Percentiles rank a stretch among this genome's conserved stretches.
Evolutionary conservation across 2,888 invertebrate genomes (phyloP).

Genomic region (Pseudanteris insignis): DNA sequence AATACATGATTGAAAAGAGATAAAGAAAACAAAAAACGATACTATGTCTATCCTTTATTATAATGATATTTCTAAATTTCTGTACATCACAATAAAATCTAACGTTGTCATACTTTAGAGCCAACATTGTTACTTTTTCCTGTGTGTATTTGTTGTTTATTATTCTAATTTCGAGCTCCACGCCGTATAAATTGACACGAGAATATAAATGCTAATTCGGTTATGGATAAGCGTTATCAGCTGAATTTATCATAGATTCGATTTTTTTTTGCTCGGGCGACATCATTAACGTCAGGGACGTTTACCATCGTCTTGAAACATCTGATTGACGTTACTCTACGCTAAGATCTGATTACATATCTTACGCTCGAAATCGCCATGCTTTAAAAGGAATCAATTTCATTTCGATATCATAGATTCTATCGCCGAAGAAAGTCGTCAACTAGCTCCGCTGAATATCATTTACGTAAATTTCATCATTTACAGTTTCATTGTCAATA

Average conservation of each 20-base stretch:
- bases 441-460: conserved; percentile 28
- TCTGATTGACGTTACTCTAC: conserved; percentile 39
- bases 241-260: conserved; percentile 17
- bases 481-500: conserved; percentile 5
- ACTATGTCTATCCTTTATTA: too few species aligned
- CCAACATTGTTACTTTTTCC: too few species aligned
- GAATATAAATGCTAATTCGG: conserved; percentile 20
- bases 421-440: conserved; percentile 22
- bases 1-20: too few species aligned
- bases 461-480: conserved; percentile 34
- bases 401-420: conserved; percentile 38
- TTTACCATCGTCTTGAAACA: conserved; percentile 42
- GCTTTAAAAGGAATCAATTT: conserved; percentile 44
- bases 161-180: too few species aligned
- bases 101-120: too few species aligned
- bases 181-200: background rate
- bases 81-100: too few species aligned
- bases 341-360: conserved; percentile 42
- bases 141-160: too few species aligned
- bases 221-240: conserved; percentile 24
- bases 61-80: too few species aligned
- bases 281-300: conserved; percentile 43
- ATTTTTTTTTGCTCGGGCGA: conserved; percentile 15
- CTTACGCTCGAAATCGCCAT: conserved; percentile 25
- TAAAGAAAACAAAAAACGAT: too few species aligned